Percentiles rank a stretch among this genome's conserved stretches.
These are phyloP conservation scores for Drosophila nigrodunni DNA, from an alignment of 1,140 invertebrate species.

Conservation along the genomic window DNA sequence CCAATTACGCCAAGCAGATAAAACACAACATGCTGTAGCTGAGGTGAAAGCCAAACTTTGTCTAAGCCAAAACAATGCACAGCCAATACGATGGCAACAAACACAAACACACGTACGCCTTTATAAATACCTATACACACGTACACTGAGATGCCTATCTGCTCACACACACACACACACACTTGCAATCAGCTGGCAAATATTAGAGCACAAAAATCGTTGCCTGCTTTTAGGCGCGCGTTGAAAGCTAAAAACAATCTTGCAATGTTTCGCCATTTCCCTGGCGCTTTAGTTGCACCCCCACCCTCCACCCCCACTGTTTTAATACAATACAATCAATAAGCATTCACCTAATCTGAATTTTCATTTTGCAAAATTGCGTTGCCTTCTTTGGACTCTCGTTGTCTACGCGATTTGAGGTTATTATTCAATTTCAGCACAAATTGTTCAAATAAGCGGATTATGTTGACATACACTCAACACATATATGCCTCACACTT, in stretches of 20 bases:
- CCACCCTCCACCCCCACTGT: background rate
- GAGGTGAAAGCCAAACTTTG: constrained; percentile 62
- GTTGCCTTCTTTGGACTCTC: constrained; percentile 7
- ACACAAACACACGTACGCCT: constrained; percentile 37
- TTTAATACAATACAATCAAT: constrained; percentile 24
- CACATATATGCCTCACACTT: background rate
- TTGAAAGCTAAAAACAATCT: constrained; percentile 11
- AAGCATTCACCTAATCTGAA: constrained; percentile 45
- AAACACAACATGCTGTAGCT: constrained; percentile 57
- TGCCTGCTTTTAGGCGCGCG: constrained; percentile 46
- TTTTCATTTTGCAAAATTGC: constrained; percentile 42
- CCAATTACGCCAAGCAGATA: constrained; percentile 69
- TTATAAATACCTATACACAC: background rate
- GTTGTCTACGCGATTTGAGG: constrained; percentile 27
- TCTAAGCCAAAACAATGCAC: constrained; percentile 40
- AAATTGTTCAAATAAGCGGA: constrained; percentile 51
- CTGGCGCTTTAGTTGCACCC: background rate
- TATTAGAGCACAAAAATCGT: constrained; percentile 30
- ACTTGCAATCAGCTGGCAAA: constrained; percentile 14
- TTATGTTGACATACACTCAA: constrained; percentile 36
- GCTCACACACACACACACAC: constrained; percentile 2
- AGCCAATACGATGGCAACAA: constrained; percentile 12
- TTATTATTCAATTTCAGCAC: constrained; percentile 51
- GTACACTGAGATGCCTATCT: background rate
- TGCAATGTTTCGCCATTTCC: background rate